These are phyloP conservation scores for Trematomus bernacchii DNA, from an alignment of 2,797 vertebrate genomes.

Conservation along the genomic window DNA sequence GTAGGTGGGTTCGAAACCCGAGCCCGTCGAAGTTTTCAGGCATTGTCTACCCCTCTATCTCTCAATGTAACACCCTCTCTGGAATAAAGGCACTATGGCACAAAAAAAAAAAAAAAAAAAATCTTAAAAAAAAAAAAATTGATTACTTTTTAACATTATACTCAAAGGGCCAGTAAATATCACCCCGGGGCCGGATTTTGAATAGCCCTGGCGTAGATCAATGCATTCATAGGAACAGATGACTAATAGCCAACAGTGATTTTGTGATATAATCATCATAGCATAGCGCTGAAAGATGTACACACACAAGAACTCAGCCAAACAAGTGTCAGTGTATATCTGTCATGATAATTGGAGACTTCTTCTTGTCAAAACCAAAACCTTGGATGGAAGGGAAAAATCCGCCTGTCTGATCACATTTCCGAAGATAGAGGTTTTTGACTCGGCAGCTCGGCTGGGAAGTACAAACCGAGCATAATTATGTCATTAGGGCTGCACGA, in stretches of 20 bases:
- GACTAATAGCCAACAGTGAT: conserved; percentile 4
- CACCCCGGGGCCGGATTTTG: too few relatives aligned
- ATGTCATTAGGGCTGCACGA: neutral
- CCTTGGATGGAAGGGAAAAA: conserved; percentile 13
- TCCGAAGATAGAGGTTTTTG: conserved; percentile 38
- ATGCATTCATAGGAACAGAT: conserved; percentile 4
- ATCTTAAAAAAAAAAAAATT: too few relatives aligned
- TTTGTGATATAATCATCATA: neutral
- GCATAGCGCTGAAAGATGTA: conserved; percentile 1
- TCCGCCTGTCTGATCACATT: conserved; percentile 17
- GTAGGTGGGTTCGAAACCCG: too few relatives aligned
- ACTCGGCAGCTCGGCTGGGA: conserved; percentile 42
- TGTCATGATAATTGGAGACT: conserved; percentile 12
- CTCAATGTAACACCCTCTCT: too few relatives aligned
- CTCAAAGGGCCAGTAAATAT: too few relatives aligned
- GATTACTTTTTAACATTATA: too few relatives aligned
- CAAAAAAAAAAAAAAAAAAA: too few relatives aligned
- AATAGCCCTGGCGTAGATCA: too few relatives aligned
- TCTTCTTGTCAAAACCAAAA: conserved; percentile 11
- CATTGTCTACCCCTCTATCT: too few relatives aligned
- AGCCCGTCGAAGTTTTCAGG: too few relatives aligned
- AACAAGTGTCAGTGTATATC: conserved; percentile 13
- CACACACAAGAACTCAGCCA: neutral
- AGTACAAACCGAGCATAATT: conserved; percentile 29
- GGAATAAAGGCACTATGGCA: too few relatives aligned